Evolutionary conservation across 2,113 vertebrate genomes (phyloP).

Genomic region (Leucoraja erinaceus): DNA sequence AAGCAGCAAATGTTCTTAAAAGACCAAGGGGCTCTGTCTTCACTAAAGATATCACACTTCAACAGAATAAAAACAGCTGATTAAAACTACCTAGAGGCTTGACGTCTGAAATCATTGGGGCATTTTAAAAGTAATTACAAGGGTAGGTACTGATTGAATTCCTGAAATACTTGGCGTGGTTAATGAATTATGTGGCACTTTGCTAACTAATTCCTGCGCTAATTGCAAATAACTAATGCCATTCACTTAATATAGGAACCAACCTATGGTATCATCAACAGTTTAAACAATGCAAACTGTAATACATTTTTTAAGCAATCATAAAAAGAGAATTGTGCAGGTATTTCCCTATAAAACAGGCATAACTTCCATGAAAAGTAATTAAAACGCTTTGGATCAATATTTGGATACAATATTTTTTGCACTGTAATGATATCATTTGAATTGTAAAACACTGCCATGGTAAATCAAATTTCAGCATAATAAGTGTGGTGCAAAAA

Average conservation of each 20-base stretch:
- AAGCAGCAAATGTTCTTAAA: no score
- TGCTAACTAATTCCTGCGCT: background rate
- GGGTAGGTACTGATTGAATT: background rate
- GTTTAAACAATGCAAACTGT: background rate
- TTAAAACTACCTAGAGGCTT: no score
- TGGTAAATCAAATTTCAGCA: background rate
- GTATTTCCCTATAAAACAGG: background rate
- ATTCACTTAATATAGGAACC: background rate
- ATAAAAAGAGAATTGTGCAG: background rate
- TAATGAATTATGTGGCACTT: background rate
- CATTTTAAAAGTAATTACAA: background rate
- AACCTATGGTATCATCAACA: background rate
- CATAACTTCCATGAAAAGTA: background rate
- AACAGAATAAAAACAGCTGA: no score
- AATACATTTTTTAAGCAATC: background rate
- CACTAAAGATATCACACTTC: no score
- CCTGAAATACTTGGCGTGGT: background rate
- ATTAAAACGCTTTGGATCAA: background rate
- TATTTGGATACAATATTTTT: background rate
- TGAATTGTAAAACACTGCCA: background rate
- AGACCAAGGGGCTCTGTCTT: no score
- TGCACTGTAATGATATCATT: background rate
- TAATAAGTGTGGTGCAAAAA: background rate
- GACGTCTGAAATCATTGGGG: background rate
- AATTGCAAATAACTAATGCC: background rate